phyloP scores from a whole-genome alignment of 2,888 invertebrate species.

The Temnothorax rugatulus region DNA sequence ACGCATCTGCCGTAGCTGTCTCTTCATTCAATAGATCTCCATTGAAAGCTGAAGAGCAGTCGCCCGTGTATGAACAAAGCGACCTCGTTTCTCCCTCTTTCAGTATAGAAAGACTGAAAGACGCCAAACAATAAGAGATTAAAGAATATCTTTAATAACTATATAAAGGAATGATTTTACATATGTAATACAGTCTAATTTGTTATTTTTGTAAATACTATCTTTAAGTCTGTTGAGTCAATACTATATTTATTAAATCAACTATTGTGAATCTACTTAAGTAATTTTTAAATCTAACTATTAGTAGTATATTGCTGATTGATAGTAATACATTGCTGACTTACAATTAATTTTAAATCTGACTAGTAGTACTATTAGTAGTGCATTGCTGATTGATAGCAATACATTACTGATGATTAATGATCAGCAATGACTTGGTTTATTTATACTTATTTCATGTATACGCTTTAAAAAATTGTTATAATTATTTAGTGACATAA shows the following conservation, averaged over 20 bases:
- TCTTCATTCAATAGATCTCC: slow-evolving; percentile 29
- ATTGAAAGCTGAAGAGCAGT: slow-evolving; percentile 8
- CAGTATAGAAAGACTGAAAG: not conserved
- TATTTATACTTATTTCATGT: not conserved
- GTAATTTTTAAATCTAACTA: not conserved
- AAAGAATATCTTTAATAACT: not conserved
- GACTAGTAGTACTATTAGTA: too few relatives aligned
- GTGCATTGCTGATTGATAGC: too few relatives aligned
- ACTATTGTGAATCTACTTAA: not conserved
- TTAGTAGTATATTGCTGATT: too few relatives aligned
- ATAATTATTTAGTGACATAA: not conserved
- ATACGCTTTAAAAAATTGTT: not conserved
- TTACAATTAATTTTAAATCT: too few relatives aligned
- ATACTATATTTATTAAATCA: not conserved
- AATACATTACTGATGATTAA: too few relatives aligned
- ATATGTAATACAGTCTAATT: not conserved
- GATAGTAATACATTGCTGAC: too few relatives aligned
- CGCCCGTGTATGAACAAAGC: not conserved
- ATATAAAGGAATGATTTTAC: not conserved
- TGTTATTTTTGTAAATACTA: not conserved
- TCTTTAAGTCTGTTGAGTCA: not conserved
- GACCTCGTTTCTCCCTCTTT: slow-evolving; percentile 8
- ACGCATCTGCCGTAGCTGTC: slow-evolving; percentile 1
- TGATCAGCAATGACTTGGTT: not conserved
- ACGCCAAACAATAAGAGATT: not conserved